Base-by-base conservation (phyloP, 2,888 invertebrate species). In the Trimorus sp. region DNA sequence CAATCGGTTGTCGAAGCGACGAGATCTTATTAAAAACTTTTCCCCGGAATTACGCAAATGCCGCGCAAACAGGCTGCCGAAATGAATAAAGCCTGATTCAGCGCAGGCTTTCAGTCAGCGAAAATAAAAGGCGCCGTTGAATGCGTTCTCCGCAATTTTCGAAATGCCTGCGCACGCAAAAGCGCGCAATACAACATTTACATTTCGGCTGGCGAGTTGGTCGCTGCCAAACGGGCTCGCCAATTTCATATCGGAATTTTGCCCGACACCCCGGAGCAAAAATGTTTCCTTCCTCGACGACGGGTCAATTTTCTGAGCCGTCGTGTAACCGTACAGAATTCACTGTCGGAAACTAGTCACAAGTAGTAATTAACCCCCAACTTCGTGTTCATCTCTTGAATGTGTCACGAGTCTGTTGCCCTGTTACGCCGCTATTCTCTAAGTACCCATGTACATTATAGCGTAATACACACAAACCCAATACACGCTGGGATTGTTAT, bases 331-430 rank as follows among this genome's bases (percentile, higher is more conserved):
- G 62, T 76, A 65, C 48, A 79, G 66, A 78, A 83, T 82, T 79
- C 78, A 66, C 70, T 77, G 36, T 26, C 38, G 12, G 59, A 38
- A 68, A 56, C 73, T 73, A 74, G 59, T 66, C 71, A 69, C 78
- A 73, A 71, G 51, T 70, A 79, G 78, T 83, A 81, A 84, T 84
- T 84, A 84, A 85, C 71, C 79, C 66, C 65, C 65, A 68, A 84
- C 82, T 79, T 77, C 59, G 49, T 63, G 81, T 77, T 82, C 73
- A 82, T 76, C 79, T 79, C 79, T 71, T 79, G 75, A 82, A 79
- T 63, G 69, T 66, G 78, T 75, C 68, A 58, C 82, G 40, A 75
- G 66, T 69, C 60, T 65, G 74, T 68, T 63, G 51, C 56, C 59
- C 54, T 73, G 66, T 81, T 76, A 48, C 56, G 45, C 53, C 48